These are phyloP conservation scores for Peromyscus leucopus DNA, from an alignment of 2,113 vertebrate genomes.

Conservation along the genomic window DNA sequence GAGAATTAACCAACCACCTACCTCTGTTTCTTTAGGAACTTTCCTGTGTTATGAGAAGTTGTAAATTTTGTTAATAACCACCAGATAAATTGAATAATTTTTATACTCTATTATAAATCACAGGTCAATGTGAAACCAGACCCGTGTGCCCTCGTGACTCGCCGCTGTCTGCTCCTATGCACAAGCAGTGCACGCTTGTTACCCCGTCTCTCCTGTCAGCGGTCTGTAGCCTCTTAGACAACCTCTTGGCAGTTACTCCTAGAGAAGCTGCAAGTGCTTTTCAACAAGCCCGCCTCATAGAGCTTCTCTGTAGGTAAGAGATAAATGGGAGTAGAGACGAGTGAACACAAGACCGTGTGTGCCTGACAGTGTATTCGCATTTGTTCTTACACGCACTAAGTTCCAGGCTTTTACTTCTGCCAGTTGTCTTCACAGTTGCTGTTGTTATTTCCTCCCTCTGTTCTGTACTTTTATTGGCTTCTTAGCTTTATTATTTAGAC, in stretches of 20 bases:
- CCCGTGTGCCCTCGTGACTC: conserved; percentile 88
- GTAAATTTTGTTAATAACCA: neutral
- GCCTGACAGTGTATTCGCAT: neutral
- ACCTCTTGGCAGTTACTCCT: conserved; percentile 91
- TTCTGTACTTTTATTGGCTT: neutral
- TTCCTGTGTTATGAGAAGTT: neutral
- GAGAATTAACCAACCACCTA: neutral
- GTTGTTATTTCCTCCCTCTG: neutral
- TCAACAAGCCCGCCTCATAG: conserved; percentile 88
- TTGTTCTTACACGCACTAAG: neutral
- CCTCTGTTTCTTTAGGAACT: neutral
- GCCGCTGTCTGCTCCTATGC: conserved; percentile 76
- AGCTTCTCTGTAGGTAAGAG: conserved; percentile 91
- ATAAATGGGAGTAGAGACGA: neutral
- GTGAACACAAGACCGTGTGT: neutral
- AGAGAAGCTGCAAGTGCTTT: conserved; percentile 91
- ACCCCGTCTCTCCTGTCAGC: conserved; percentile 94
- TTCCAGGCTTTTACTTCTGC: neutral
- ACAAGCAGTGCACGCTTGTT: conserved; percentile 89
- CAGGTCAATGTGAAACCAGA: conserved; percentile 92
- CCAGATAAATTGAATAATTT: neutral
- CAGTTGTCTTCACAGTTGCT: neutral
- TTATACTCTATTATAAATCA: neutral
- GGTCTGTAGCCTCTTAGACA: conserved; percentile 92
- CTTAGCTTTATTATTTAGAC: neutral